Conservation (phyloP, 64 coral and sea anemone species). For the Anthopleura sola region DNA sequence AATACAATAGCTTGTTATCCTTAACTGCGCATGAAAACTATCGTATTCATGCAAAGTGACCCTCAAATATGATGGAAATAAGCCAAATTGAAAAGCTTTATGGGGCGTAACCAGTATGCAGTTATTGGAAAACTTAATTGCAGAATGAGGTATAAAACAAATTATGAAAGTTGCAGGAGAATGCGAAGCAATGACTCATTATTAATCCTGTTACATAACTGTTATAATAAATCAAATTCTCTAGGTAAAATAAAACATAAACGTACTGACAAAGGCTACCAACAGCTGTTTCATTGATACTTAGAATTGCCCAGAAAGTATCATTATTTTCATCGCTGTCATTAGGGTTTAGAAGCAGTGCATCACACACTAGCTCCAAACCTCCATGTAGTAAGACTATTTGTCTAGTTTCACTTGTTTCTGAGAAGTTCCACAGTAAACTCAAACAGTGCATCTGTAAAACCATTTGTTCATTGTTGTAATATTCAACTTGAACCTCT, state of each 20-base stretch:
- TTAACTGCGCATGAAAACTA: too few relatives aligned
- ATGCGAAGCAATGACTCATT: not conserved
- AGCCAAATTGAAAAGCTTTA: too few relatives aligned
- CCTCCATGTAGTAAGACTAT: constrained; percentile 62
- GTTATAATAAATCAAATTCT: too few relatives aligned
- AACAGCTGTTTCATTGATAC: constrained; percentile 86
- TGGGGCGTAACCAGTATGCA: too few relatives aligned
- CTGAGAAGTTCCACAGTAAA: constrained; percentile 88
- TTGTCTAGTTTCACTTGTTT: constrained; percentile 66
- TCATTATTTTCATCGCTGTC: constrained; percentile 26
- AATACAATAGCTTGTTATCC: too few relatives aligned
- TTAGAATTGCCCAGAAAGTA: constrained; percentile 73
- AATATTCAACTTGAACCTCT: constrained; percentile 29
- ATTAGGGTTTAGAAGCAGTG: constrained; percentile 55
- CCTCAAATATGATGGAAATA: too few relatives aligned
- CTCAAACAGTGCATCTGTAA: constrained; percentile 87
- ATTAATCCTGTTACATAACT: not conserved
- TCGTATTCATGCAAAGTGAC: too few relatives aligned
- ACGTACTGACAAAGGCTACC: constrained; percentile 90
- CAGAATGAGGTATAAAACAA: too few relatives aligned
- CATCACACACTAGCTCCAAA: constrained; percentile 64
- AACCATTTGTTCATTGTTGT: constrained; percentile 82
- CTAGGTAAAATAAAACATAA: not conserved
- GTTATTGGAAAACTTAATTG: too few relatives aligned
- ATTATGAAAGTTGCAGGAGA: too few relatives aligned